Percentiles rank a stretch among this genome's conserved stretches.
These are phyloP conservation scores for Xestia ashworthii DNA, from an alignment of 2,888 invertebrate species.

Conservation along the genomic window DNA sequence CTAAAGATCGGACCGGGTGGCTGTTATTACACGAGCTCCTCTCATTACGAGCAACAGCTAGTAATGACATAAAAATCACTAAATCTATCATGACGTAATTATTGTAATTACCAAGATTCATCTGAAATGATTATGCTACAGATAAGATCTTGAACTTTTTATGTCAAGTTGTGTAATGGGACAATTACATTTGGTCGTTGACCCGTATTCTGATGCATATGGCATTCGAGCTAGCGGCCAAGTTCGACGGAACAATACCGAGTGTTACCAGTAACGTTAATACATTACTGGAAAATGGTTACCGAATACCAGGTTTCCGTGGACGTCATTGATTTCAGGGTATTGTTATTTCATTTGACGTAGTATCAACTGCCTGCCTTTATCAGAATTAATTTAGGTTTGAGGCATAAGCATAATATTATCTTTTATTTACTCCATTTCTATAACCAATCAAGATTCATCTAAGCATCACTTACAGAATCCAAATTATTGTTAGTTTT, in stretches of 20 bases:
- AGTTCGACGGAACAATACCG: background rate
- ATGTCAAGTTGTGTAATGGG: conserved; percentile 14
- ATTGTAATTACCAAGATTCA: background rate
- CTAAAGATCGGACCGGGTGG: too few relatives aligned
- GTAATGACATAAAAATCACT: background rate
- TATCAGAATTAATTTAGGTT: background rate
- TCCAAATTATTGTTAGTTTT: background rate
- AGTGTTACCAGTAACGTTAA: background rate
- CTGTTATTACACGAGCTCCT: too few relatives aligned
- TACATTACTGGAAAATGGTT: background rate
- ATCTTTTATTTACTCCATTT: background rate
- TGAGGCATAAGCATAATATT: background rate
- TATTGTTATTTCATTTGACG: background rate
- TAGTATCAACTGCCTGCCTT: background rate
- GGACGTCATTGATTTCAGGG: background rate
- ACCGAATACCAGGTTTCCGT: background rate
- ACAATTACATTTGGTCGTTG: conserved; percentile 11
- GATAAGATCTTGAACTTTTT: conserved; percentile 30
- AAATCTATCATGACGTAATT: background rate
- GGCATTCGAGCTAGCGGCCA: background rate
- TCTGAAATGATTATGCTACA: conserved; percentile 13
- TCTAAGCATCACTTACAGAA: background rate
- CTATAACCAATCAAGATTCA: background rate
- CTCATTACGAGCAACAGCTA: background rate
- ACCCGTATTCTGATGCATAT: conserved; percentile 8